Base-by-base conservation (phyloP, 2,113 vertebrate genomes). In the Sardina pilchardus region DNA sequence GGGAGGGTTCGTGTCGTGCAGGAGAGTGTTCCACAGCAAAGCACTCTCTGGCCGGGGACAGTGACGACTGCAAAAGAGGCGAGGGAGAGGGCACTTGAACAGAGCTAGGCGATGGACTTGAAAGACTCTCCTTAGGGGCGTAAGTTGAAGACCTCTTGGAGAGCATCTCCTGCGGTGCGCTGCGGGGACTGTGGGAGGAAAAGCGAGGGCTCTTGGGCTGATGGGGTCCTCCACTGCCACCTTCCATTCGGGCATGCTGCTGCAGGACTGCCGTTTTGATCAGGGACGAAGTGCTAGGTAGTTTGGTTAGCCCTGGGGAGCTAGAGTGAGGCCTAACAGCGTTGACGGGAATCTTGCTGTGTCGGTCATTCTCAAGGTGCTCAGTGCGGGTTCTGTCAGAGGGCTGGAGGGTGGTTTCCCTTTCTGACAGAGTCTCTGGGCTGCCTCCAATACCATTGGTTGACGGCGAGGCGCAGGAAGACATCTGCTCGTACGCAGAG, bases 291-390 rank as follows among this genome's bases (percentile, higher is more conserved):
- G 97, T 96, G 92, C 96, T 96, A 0, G 97, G 96, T 78, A 95
- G 93, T 92, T 97, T 97, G 92, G 96, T 95, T 34, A 96, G 95
- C 87, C 97, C 96, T 0, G 97, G 98, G 83, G 97, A 97, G 94
- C 96, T 98, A 89, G 98, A 97, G 88, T 97, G 97, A 75, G 98
- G 98, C 93, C 97, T 97, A 50, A 99, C 98, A 44, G 98, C 96
- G 0, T 99, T 98, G 75, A 99, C 94, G 4, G 98, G 98, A 89
- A 99, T 99, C 94, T 97, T 97, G 81, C 39, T 95, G 85, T 96
- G 96, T 94, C 97, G 97, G 87, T 99, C 98, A 0, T 96, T 97
- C 90, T 99, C 98, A 3, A 95, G 91, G 81, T 94, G 96, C 78
- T 99, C 98, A 45, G 95, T 85, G 85, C 95, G 90, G 88, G 95